Evolutionary conservation across 1,140 invertebrate species (phyloP), one percentile per base, ranked within the genome.

Genomic region (Drosophila funebris): DNA sequence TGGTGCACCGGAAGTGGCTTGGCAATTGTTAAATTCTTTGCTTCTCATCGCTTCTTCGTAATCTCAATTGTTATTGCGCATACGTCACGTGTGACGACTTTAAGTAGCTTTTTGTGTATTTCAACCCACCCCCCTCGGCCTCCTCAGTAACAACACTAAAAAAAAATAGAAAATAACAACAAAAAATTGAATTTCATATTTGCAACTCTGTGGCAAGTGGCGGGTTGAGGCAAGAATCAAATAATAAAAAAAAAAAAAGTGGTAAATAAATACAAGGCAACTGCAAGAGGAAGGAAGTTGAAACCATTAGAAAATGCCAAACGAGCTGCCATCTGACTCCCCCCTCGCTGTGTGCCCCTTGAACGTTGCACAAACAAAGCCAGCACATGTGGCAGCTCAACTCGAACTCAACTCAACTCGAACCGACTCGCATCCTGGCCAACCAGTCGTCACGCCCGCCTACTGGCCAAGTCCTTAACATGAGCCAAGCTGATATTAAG

Each of bases 261-360:
- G 27, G 29, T 27, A 56, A 61, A 41, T 37, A 27, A 41, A 37
- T 16, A 29, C 48, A 73, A 84, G 60, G 75, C 67, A 83, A 75
- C 79, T 36, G 76, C 67, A 62, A 87, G 58, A 79, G 83, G 83
- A 88, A 88, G 83, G 83, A 88, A 89, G 83, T 88, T 83, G 76
- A 85, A 88, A 71, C 82, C 83, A 87, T 87, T 87, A 87, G 82
- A 87, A 85, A 76, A 80, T 88, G 75, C 61, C 82, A 78, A 78
- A 83, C 64, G 54, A 72, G 76, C 27, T 29, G 56, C 8, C 9
- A 11, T 11, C 9, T n/a, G n/a, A n/a, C n/a, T n/a, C 11, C 31
- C 31, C 31, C 3, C 31, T 33, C 11, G 9, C 31, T 11, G 8
- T 9, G 29, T 33, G 22, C 20, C 22, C 31, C 13, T 4, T 22